Percentiles rank a stretch among this genome's conserved stretches.
Evolutionary conservation across 2,797 vertebrate genomes (phyloP).

Genomic region (Australoheros facetus): DNA sequence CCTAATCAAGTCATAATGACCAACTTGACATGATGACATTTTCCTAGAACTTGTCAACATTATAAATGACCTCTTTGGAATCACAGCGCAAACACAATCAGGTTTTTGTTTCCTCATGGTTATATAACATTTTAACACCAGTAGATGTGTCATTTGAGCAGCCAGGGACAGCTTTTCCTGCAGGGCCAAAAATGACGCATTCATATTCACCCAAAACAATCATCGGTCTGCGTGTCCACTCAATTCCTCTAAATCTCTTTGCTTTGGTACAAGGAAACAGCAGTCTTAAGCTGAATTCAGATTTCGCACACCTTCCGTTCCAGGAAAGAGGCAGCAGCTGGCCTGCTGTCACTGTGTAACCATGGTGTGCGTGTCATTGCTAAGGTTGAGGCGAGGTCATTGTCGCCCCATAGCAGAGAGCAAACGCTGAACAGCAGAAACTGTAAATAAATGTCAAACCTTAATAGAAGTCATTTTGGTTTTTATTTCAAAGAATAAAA

Average conservation of each 20-base stretch:
- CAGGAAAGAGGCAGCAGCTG: conserved; percentile 73
- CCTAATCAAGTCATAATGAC: conserved; percentile 15
- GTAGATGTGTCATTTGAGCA: conserved; percentile 36
- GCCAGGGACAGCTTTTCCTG: conserved; percentile 27
- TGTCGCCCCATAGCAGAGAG: conserved; percentile 13
- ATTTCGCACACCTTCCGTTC: conserved; percentile 64
- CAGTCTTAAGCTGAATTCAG: conserved; percentile 55
- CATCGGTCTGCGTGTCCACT: conserved; percentile 34
- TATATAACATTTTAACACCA: conserved; percentile 40
- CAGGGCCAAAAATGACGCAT: conserved; percentile 53
- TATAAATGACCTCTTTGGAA: neutral
- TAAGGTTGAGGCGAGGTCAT: conserved; percentile 52
- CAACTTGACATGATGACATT: neutral
- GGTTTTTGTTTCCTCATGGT: conserved; percentile 40
- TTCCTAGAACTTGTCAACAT: conserved; percentile 14
- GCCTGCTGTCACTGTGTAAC: conserved; percentile 57
- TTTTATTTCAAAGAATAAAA: conserved; percentile 9
- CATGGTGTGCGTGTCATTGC: conserved; percentile 34
- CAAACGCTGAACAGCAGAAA: conserved; percentile 23
- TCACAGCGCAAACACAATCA: conserved; percentile 5
- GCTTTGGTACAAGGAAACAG: conserved; percentile 66
- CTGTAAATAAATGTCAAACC: conserved; percentile 8
- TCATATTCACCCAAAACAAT: conserved; percentile 49
- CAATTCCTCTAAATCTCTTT: conserved; percentile 59
- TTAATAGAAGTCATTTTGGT: conserved; percentile 20